phyloP scores from a whole-genome alignment of 1,140 invertebrate species.

The Caerostris darwini region DNA sequence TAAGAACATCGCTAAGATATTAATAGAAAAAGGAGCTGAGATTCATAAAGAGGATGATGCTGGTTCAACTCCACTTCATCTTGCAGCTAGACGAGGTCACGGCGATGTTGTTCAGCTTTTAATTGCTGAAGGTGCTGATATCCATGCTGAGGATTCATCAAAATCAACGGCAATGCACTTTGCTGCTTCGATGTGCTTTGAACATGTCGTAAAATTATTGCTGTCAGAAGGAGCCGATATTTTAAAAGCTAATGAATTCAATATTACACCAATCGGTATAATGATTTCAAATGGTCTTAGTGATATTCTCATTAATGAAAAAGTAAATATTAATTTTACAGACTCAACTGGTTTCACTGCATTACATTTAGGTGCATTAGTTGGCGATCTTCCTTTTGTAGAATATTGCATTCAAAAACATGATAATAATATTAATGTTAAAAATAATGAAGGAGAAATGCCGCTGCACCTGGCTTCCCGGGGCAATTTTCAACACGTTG shows the following conservation, averaged over 20 bases:
- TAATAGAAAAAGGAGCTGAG: not conserved
- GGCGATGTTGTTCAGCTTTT: constrained; percentile 42
- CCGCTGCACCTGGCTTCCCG: not conserved
- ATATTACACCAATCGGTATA: not conserved
- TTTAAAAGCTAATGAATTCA: no score
- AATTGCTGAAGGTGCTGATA: not conserved
- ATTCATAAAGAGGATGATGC: not conserved
- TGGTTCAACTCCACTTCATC: constrained; percentile 78
- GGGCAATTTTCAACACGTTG: not conserved
- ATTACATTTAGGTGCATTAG: not conserved
- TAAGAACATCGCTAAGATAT: not conserved
- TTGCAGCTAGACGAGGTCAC: constrained; percentile 79
- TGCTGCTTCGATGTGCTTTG: constrained; percentile 83
- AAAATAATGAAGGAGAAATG: not conserved
- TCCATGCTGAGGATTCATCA: not conserved
- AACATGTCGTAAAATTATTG: constrained; percentile 82
- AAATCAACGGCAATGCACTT: not conserved
- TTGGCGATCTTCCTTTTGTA: not conserved
- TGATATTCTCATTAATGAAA: not conserved
- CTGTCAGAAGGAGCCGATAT: constrained; percentile 81
- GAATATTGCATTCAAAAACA: not conserved
- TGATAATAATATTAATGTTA: not conserved
- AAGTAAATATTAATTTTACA: not conserved
- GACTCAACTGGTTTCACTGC: not conserved
- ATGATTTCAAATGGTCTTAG: not conserved